Conservation (phyloP, 2,888 invertebrate species). For the Orgyia antiqua region DNA sequence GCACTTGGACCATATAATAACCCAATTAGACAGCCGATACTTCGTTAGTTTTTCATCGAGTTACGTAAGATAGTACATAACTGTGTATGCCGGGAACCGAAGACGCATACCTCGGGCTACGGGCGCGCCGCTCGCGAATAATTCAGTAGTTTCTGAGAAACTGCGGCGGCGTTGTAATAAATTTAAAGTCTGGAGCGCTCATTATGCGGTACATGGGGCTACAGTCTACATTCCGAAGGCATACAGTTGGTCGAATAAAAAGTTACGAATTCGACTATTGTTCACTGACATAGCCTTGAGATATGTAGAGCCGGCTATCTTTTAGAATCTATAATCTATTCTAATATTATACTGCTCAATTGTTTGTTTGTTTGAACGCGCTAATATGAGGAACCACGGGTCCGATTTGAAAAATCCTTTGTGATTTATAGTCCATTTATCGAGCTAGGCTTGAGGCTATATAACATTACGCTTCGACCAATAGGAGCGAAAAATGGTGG, state of each 20-base stretch:
- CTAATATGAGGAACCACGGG: too few relatives aligned
- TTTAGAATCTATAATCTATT: background rate
- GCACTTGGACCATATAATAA: slow-evolving; percentile 17
- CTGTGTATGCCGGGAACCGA: slow-evolving; percentile 62
- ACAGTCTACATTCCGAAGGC: slow-evolving; percentile 67
- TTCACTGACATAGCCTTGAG: slow-evolving; percentile 27
- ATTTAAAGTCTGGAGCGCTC: slow-evolving; percentile 49
- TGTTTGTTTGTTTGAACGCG: too few relatives aligned
- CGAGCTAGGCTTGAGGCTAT: too few relatives aligned
- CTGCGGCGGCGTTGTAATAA: slow-evolving; percentile 55
- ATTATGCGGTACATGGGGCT: slow-evolving; percentile 72
- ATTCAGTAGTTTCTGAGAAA: slow-evolving; percentile 69
- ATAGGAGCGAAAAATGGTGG: too few relatives aligned
- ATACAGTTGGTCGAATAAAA: slow-evolving; percentile 59
- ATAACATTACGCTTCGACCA: too few relatives aligned
- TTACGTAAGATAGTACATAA: slow-evolving; percentile 73
- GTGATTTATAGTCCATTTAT: too few relatives aligned
- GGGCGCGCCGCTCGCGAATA: slow-evolving; percentile 48
- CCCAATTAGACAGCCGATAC: slow-evolving; percentile 26
- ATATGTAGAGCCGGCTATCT: slow-evolving; percentile 22
- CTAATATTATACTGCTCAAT: too few relatives aligned
- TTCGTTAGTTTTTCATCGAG: slow-evolving; percentile 27
- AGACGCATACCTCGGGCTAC: slow-evolving; percentile 50
- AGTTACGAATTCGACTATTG: slow-evolving; percentile 58
- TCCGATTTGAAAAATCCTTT: too few relatives aligned